phyloP scores from a whole-genome alignment of 1,140 invertebrate genomes.

The Lucilia cuprina region DNA sequence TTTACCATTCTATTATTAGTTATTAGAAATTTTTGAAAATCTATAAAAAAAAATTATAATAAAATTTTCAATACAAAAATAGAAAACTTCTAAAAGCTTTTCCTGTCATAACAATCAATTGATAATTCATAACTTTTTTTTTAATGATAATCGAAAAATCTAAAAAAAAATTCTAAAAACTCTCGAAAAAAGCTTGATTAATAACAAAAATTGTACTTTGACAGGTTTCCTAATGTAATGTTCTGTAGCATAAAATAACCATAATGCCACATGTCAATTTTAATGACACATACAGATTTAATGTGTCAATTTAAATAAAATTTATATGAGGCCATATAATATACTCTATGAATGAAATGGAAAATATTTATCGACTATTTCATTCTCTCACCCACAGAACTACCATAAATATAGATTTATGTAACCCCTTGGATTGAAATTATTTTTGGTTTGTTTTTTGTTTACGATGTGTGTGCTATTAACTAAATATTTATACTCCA shows the following conservation, averaged over 20 bases:
- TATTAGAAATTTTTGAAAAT: too few species aligned
- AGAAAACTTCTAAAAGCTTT: slow-evolving; percentile 2
- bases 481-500: neutral
- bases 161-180: neutral
- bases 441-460: slow-evolving; percentile 20
- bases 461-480: neutral
- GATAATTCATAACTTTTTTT: neutral
- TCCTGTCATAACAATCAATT: slow-evolving; percentile 31
- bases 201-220: slow-evolving; percentile 29
- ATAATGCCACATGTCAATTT: slow-evolving; percentile 53
- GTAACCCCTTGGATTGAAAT: slow-evolving; percentile 37
- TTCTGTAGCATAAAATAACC: slow-evolving; percentile 45
- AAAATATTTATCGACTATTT: neutral
- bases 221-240: slow-evolving; percentile 34
- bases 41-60: too few species aligned
- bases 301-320: slow-evolving; percentile 60
- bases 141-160: neutral
- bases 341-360: neutral
- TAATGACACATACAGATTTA: slow-evolving; percentile 60
- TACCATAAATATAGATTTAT: neutral
- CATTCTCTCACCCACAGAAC: neutral
- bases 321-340: slow-evolving; percentile 49
- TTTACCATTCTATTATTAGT: too few species aligned
- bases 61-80: too few species aligned
- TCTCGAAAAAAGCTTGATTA: slow-evolving; percentile 20